Evolutionary conservation across 2,113 vertebrate genomes (phyloP), one percentile per base, ranked within the genome.

Genomic region (Nannobrachium achirus): DNA sequence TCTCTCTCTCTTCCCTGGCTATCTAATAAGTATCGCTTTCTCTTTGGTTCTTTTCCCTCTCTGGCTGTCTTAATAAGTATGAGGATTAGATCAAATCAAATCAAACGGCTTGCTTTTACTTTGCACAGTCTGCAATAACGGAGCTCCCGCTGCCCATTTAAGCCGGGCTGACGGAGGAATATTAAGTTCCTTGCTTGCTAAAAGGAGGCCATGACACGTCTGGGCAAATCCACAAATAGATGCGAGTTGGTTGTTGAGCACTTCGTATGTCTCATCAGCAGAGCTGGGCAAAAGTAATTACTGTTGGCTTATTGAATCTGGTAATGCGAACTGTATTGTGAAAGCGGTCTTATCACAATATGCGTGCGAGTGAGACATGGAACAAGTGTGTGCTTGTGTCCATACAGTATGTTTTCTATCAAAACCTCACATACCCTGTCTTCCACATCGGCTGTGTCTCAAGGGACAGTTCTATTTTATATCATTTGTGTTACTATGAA

Each of bases 281-380:
- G 55, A 9, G 48, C 51, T 38, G 62, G 13, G 49, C 45, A 10
- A 3, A 38, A 18, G 57, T 45, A 39, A 67, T 46, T 58, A 46
- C 10, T 0, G 10, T 13, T 53, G 1, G 52, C 7, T 63, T 33
- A 48, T 65, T 40, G 11, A 41, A 57, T 61, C 46, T 64, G 20
- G 52, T 48, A 57, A 20, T 45, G 8, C 6, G 56, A 56, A 7
- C 1, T 16, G 16, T 48, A 10, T 70, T 46, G 15, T 75, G 19
- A 56, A 40, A 59, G 40, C 15, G 39, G 51, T 62, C 48, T 18
- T 7, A 1, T 68, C 15, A 13, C 10, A 56, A 9, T 3, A 19
- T 15, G 20, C 1, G 1, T 15, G 49, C 45, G 8, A 11, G 40
- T 53, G 56, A 33, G 25, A 33, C 25, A 33, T 33, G 25, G 25